These are phyloP conservation scores for Orchesella cincta DNA, from an alignment of 1,140 invertebrate genomes.

Conservation along the genomic window DNA sequence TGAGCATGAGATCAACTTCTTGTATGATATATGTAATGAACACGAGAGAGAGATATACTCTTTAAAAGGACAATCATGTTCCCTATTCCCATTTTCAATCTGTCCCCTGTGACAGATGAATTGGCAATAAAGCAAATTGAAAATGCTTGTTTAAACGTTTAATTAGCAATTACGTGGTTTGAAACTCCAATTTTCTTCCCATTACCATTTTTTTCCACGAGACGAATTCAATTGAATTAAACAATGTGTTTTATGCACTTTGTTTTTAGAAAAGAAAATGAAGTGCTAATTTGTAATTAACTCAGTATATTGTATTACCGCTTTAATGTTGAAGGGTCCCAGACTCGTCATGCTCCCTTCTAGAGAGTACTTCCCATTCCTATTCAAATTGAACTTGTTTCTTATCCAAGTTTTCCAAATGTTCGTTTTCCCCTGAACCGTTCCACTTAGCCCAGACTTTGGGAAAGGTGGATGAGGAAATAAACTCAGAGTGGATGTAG, in stretches of 20 bases:
- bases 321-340: conserved; percentile 47
- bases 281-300: neutral
- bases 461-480: neutral
- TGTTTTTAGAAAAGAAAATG: neutral
- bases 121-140: too few relatives aligned
- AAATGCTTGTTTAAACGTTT: too few relatives aligned
- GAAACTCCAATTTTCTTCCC: too few relatives aligned
- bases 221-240: too few relatives aligned
- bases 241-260: neutral
- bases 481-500: neutral
- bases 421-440: conserved; percentile 43
- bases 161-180: too few relatives aligned
- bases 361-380: conserved; percentile 50
- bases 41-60: too few relatives aligned
- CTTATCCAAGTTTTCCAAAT: conserved; percentile 49
- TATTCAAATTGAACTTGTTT: conserved; percentile 48
- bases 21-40: too few relatives aligned
- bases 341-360: conserved; percentile 43
- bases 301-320: conserved; percentile 38
- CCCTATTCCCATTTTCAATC: too few relatives aligned
- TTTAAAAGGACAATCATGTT: too few relatives aligned
- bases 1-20: too few relatives aligned
- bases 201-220: too few relatives aligned
- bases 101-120: too few relatives aligned
- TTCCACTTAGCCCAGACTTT: conserved; percentile 28